phyloP scores from a whole-genome alignment of 2,888 invertebrate species.

The Lymantria monacha region DNA sequence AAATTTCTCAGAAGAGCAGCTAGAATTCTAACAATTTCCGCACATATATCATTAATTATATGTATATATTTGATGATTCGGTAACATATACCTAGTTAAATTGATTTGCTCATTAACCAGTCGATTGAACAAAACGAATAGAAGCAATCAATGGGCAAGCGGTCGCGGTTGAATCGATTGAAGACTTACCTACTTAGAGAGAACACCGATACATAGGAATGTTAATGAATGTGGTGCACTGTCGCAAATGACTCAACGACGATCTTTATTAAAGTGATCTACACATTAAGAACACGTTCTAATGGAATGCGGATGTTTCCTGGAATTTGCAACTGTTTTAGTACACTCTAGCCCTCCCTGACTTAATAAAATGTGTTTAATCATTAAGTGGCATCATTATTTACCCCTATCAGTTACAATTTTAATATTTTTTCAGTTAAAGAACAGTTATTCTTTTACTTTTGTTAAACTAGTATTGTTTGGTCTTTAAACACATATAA shows the following conservation, averaged over 20 bases:
- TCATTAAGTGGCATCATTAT: background rate
- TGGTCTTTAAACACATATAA: too few relatives aligned
- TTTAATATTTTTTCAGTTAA: too few relatives aligned
- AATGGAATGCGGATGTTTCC: conserved; percentile 73
- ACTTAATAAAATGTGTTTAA: background rate
- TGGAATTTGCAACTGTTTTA: conserved; percentile 57
- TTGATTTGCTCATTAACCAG: conserved; percentile 47
- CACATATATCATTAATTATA: conserved; percentile 33
- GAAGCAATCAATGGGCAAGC: conserved; percentile 42
- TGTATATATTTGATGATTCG: conserved; percentile 45
- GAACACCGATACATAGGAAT: conserved; percentile 58
- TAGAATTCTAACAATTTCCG: conserved; percentile 48
- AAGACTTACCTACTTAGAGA: conserved; percentile 39
- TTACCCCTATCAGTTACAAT: too few relatives aligned
- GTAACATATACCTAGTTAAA: conserved; percentile 29
- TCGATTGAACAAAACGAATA: conserved; percentile 46
- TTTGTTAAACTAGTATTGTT: too few relatives aligned
- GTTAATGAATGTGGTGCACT: conserved; percentile 69
- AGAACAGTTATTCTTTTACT: too few relatives aligned
- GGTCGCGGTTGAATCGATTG: conserved; percentile 37
- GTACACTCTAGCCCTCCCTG: conserved; percentile 30
- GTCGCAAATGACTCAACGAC: conserved; percentile 66
- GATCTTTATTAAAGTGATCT: conserved; percentile 44
- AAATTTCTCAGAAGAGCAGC: conserved; percentile 38
- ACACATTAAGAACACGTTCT: conserved; percentile 69